Percentiles rank a stretch among this genome's conserved stretches.
Evolutionary conservation across 2,113 vertebrate species (phyloP).

Genomic region (Himantopus leucocephalus): DNA sequence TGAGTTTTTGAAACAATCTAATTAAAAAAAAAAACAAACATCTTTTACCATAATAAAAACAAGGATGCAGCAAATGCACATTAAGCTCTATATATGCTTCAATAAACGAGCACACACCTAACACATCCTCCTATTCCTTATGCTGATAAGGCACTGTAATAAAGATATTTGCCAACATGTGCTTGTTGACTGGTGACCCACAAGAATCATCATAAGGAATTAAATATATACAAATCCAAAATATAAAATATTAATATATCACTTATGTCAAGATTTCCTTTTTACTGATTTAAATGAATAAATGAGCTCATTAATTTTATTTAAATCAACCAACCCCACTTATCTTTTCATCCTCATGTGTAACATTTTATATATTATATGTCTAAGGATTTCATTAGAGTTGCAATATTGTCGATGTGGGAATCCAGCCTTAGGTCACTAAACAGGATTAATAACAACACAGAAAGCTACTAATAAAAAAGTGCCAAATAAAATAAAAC

Average conservation of each 20-base stretch:
- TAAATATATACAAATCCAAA: background rate
- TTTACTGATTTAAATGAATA: background rate
- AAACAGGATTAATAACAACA: background rate
- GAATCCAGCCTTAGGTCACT: background rate
- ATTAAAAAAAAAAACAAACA: background rate
- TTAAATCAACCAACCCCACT: background rate
- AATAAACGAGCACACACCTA: background rate
- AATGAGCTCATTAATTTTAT: background rate
- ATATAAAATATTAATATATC: background rate
- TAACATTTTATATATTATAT: background rate
- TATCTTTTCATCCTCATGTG: background rate
- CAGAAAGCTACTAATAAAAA: slow-evolving; percentile 20
- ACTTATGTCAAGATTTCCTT: background rate
- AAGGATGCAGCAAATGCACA: background rate
- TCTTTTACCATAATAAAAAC: background rate
- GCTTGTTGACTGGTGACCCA: background rate
- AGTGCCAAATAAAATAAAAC: slow-evolving; percentile 7
- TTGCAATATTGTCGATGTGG: background rate
- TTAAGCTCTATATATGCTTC: background rate
- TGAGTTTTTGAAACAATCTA: background rate
- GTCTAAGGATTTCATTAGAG: background rate
- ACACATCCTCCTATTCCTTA: background rate
- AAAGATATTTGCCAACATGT: background rate
- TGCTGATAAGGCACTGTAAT: background rate
- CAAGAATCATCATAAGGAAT: background rate